These are phyloP conservation scores for Acanthurus leucopareius DNA, from an alignment of 2,797 vertebrate genomes.

Conservation along the genomic window DNA sequence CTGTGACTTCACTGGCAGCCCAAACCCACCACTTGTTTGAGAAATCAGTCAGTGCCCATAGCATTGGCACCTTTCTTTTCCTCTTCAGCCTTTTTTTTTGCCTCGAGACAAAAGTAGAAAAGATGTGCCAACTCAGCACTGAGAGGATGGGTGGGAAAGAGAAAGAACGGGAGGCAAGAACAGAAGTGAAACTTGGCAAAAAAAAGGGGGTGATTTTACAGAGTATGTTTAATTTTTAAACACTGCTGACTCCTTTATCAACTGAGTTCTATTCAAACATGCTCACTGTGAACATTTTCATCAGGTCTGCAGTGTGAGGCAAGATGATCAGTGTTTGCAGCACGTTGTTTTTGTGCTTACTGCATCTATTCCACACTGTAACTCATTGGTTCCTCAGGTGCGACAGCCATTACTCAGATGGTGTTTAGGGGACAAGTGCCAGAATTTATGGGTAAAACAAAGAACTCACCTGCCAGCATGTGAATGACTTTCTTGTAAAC, in stretches of 20 bases:
- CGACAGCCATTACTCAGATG: slow-evolving; percentile 13
- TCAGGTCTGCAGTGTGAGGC: not conserved
- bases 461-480: slow-evolving; percentile 22
- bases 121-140: not conserved
- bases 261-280: not conserved
- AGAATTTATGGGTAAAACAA: slow-evolving; percentile 29
- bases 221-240: slow-evolving; percentile 35
- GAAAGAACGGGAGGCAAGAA: not conserved
- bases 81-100: not conserved
- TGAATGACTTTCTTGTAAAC: slow-evolving; percentile 36
- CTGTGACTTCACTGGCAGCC: slow-evolving; percentile 17
- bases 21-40: slow-evolving; percentile 3
- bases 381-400: slow-evolving; percentile 19
- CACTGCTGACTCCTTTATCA: not conserved
- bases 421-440: not conserved
- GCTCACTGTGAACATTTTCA: slow-evolving; percentile 19
- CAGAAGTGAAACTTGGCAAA: slow-evolving; percentile 12
- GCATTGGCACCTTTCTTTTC: not conserved
- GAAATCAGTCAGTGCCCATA: not conserved
- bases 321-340: not conserved
- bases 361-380: not conserved
- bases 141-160: slow-evolving; percentile 20
- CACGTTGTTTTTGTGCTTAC: not conserved
- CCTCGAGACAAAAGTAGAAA: slow-evolving; percentile 28
- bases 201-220: slow-evolving; percentile 26